These are phyloP conservation scores for Colostygia pectinataria DNA, from an alignment of 2,888 invertebrate species.

Conservation along the genomic window DNA sequence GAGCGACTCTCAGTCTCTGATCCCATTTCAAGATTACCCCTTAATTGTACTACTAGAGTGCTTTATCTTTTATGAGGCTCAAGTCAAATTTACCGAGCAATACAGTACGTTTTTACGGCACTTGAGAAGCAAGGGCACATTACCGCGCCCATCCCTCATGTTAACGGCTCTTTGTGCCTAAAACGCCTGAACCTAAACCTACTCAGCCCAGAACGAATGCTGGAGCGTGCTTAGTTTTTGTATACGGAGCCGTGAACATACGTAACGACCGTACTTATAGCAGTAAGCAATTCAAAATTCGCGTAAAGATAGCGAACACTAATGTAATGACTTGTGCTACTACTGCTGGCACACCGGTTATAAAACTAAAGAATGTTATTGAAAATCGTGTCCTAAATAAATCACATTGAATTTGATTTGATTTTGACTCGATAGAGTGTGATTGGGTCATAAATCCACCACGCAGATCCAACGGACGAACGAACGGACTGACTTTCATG, in stretches of 20 bases:
- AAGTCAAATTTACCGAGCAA: slow-evolving; percentile 33
- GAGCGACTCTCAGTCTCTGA: not conserved
- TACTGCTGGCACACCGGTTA: no score
- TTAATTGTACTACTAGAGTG: slow-evolving; percentile 5
- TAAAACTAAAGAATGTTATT: no score
- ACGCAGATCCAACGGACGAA: no score
- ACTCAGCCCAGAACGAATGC: slow-evolving; percentile 3
- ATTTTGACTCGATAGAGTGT: no score
- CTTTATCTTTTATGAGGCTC: slow-evolving; percentile 12
- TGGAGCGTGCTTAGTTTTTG: not conserved
- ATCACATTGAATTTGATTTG: no score
- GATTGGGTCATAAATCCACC: no score
- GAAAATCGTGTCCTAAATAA: no score
- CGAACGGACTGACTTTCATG: no score
- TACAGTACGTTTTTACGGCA: slow-evolving; percentile 33
- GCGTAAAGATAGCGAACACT: no score
- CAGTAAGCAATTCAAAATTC: no score
- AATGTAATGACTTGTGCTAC: no score
- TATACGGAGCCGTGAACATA: slow-evolving; percentile 1
- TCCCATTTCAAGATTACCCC: slow-evolving; percentile 4
- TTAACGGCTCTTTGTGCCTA: slow-evolving; percentile 34
- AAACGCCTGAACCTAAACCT: slow-evolving; percentile 12
- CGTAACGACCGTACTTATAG: not conserved
- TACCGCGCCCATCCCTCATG: slow-evolving; percentile 35
- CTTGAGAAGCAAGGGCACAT: slow-evolving; percentile 33